Base-by-base conservation (phyloP, 2,797 vertebrate genomes). In the Malurus splendens region DNA sequence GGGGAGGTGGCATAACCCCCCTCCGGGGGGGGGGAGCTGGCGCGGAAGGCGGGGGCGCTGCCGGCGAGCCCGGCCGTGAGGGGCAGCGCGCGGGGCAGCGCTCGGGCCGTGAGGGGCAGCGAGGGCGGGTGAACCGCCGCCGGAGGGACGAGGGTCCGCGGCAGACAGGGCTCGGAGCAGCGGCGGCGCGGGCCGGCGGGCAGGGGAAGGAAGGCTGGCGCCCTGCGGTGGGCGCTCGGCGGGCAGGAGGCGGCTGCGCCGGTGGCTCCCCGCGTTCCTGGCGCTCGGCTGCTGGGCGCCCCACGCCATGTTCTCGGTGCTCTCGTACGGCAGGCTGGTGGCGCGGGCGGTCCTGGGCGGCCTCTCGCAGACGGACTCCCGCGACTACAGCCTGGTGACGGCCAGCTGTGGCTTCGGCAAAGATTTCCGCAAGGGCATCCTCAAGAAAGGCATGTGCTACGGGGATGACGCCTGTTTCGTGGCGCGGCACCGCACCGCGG, bases 391-490 rank as follows among this genome's bases (percentile, higher is more conserved):
- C 94, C 96, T 99, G 92, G 97, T 99, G 93, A 98, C 98, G 7
- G 99, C 99, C 76, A 99, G 98, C 92, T 99, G 98, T 95, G 99
- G 99, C 87, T 99, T 99, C 85, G 99, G 99, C 28, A 99, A 99
- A 96, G 99, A 99, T 97, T 99, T 99, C 96, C 98, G 99, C 30
- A 99, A 99, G 96, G 99, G 99, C 96, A 99, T 99, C 95, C 97
- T 99, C 59, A 99, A 99, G 98, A 99, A 99, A 92, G 99, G 99
- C 90, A 99, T 99, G 98, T 99, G 99, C 96, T 99, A 99, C 86
- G 99, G 99, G 24, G 99, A 99, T 45, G 99, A 99, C 78, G 99
- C 99, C 83, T 99, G 99, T 94, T 99, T 99, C 92, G 98, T 99
- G 80, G 98, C 99, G 61, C 97, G 98, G 54, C 97, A 99, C 97